Evolutionary conservation across 2,888 invertebrate species (phyloP), one percentile per base, ranked within the genome.

Genomic region (Herminia tarsipennalis): DNA sequence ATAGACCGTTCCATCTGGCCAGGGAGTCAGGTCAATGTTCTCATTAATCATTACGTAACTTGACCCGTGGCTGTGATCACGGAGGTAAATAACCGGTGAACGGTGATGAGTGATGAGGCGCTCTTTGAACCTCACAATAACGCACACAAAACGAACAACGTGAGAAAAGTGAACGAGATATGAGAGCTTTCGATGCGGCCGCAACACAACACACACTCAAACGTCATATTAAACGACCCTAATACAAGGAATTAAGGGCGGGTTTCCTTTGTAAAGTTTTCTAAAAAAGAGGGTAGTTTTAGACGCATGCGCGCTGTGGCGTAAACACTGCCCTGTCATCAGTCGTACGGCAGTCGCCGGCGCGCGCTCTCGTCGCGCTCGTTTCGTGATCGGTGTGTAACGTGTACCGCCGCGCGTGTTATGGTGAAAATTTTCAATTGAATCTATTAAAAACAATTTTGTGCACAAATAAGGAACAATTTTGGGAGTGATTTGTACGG

Each of bases 321-420:
- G 86, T 88, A 88, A 88, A 88, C 88, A 88, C 70, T 64, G 76
- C 70, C 70, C 47, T 59, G 56, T 61, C 66, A 67, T 66, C 78
- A 85, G 86, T 86, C 70, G 75, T 73, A 70, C 70, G 79, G 72
- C 79, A 78, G 56, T 69, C 57, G 66, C 51, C 73, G 78, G 70
- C 71, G 77, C 66, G 70, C 51, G 48, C 46, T 63, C 66, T 70
- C 60, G 54, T 57, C 40, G 55, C 55, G 62, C 45, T 44, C 33
- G 39, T 28, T 36, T 47, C 5, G 41, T 46, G 47, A 48, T 22
- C 35, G 42, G 52, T 38, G 48, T 28, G 20, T 33, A 27, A 55
- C 73, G 70, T 63, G 20, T 33, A 27, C 54, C 73, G 70, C 62
- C 81, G 85, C 81, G 86, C 72, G 86, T 85, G 83, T 73, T 75